Percentiles rank a stretch among this genome's conserved stretches.
phyloP scores from a whole-genome alignment of 2,888 invertebrate species.

The Nymphalis urticae region DNA sequence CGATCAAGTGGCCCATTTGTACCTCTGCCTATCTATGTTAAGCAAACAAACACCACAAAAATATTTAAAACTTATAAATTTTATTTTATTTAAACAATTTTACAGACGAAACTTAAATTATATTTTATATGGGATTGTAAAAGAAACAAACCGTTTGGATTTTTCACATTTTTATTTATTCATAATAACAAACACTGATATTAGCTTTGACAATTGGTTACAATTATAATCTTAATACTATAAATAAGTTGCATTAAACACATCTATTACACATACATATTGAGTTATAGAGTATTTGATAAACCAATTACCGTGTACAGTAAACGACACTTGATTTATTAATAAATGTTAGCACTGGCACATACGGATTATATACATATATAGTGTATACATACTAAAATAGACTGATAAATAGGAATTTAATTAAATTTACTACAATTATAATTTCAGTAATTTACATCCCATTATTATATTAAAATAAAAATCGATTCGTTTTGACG shows the following conservation, averaged over 20 bases:
- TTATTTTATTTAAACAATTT: no score
- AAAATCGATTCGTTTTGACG: no score
- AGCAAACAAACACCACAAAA: no score
- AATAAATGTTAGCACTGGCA: not conserved
- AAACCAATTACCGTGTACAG: slow-evolving; percentile 22
- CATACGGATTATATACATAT: not conserved
- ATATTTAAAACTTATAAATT: no score
- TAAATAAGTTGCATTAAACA: slow-evolving; percentile 41
- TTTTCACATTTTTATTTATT: slow-evolving; percentile 45
- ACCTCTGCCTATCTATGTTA: no score
- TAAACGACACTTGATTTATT: slow-evolving; percentile 7
- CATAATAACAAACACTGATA: slow-evolving; percentile 60
- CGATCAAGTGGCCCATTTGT: no score
- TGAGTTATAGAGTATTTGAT: slow-evolving; percentile 24
- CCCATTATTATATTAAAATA: no score
- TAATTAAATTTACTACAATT: no score
- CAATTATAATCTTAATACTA: slow-evolving; percentile 40
- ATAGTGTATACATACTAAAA: no score
- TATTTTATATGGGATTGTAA: not conserved
- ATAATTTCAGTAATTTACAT: no score
- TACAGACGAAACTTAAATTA: no score
- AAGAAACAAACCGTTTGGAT: slow-evolving; percentile 6
- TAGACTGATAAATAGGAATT: no score
- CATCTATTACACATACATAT: slow-evolving; percentile 37
- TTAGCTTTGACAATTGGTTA: slow-evolving; percentile 45